Evolutionary conservation across 1,140 invertebrate genomes (phyloP).

Genomic region (Drosophila insularis): DNA sequence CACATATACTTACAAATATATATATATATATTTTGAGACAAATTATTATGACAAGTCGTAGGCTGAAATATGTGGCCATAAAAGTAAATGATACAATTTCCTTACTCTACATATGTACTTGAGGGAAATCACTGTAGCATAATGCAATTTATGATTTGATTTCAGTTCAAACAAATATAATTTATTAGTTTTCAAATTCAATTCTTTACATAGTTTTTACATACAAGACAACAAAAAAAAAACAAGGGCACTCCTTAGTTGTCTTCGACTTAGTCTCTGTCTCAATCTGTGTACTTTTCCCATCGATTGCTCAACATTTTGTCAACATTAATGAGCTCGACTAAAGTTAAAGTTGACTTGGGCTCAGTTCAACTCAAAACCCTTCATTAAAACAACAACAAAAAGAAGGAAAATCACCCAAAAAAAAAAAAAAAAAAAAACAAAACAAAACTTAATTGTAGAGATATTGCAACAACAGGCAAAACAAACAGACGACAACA

Average conservation of each 20-base stretch:
- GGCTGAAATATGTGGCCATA: slow-evolving; percentile 24
- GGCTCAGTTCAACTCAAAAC: slow-evolving; percentile 32
- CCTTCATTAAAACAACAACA: slow-evolving; percentile 64
- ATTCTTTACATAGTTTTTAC: too few relatives aligned
- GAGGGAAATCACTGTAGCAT: slow-evolving; percentile 3
- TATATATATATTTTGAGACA: slow-evolving; percentile 42
- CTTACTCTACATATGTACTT: too few relatives aligned
- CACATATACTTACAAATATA: slow-evolving; percentile 33
- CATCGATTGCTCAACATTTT: slow-evolving; percentile 58
- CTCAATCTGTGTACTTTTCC: slow-evolving; percentile 11
- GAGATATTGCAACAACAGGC: slow-evolving; percentile 56
- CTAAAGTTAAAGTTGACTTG: slow-evolving; percentile 34
- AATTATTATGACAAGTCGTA: slow-evolving; percentile 47
- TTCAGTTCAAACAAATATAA: too few relatives aligned
- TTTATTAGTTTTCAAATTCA: background rate
- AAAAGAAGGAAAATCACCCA: slow-evolving; percentile 53
- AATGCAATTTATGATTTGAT: slow-evolving; percentile 24
- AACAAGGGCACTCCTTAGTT: background rate
- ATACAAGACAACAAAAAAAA: background rate
- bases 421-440: slow-evolving; percentile 26
- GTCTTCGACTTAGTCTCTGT: background rate
- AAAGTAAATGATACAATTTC: slow-evolving; percentile 21
- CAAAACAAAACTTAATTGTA: slow-evolving; percentile 75
- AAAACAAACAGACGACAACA: slow-evolving; percentile 45
- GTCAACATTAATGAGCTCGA: slow-evolving; percentile 70